Evolutionary conservation across 2,113 vertebrate species (phyloP).

Genomic region (Nestor notabilis): DNA sequence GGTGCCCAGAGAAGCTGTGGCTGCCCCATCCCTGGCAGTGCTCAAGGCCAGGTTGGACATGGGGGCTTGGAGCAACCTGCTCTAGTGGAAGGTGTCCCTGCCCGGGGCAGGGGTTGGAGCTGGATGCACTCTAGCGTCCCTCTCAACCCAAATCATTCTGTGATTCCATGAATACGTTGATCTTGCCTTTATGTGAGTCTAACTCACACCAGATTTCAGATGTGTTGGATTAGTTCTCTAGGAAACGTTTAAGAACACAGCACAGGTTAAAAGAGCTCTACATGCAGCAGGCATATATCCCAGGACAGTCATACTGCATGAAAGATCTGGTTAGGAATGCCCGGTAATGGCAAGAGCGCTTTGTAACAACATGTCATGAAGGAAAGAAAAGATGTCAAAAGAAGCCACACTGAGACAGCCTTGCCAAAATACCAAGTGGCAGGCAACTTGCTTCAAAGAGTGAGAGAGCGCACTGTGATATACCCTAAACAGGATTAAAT

Average conservation of each 20-base stretch:
- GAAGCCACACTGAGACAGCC: neutral
- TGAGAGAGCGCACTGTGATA: neutral
- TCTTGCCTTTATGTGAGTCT: neutral
- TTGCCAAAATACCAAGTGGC: neutral
- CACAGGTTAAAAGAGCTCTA: neutral
- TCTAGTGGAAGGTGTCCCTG: neutral
- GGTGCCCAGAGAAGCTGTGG: neutral
- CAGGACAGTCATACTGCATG: neutral
- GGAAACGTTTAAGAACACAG: neutral
- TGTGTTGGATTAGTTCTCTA: neutral
- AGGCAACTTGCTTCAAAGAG: neutral
- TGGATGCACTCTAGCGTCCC: neutral
- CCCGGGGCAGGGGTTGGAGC: neutral
- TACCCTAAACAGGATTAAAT: conserved; percentile 47
- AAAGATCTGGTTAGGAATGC: neutral
- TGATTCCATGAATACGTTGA: neutral
- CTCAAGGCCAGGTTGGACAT: neutral
- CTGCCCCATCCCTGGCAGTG: neutral
- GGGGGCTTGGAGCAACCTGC: neutral
- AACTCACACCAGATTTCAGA: neutral
- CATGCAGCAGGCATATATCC: neutral
- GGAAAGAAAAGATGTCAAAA: neutral
- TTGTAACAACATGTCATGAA: neutral
- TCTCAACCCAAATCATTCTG: neutral
- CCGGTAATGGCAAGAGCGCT: conserved; percentile 8